Conservation (phyloP, 2,888 invertebrate species). For the Pollenia griseotomentosa region DNA sequence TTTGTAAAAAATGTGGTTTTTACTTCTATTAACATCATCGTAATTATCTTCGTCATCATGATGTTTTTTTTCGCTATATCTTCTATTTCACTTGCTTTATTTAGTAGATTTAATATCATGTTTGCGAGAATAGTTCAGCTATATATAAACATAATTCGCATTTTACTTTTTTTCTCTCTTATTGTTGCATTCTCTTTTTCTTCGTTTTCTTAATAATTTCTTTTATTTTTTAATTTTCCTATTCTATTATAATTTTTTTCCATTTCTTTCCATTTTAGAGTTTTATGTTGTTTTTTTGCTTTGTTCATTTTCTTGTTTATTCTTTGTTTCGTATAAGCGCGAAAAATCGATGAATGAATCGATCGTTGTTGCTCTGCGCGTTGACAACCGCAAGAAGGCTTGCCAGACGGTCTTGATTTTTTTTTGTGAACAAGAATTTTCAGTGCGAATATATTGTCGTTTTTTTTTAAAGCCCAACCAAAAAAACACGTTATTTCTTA, state of each 20-base stretch:
- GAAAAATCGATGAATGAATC: slow-evolving; percentile 84
- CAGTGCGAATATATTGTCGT: no score
- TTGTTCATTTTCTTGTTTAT: slow-evolving; percentile 10
- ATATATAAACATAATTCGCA: slow-evolving; percentile 57
- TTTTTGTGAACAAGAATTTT: no score
- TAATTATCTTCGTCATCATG: slow-evolving; percentile 53
- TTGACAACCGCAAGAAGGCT: slow-evolving; percentile 62
- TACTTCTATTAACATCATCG: slow-evolving; percentile 53
- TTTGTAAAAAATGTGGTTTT: slow-evolving; percentile 71
- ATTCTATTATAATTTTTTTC: slow-evolving; percentile 33
- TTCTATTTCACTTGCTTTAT: slow-evolving; percentile 66
- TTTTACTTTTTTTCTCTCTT: slow-evolving; percentile 48
- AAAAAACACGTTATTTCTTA: no score
- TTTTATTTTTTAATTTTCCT: slow-evolving; percentile 10
- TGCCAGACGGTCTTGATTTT: slow-evolving; percentile 51
- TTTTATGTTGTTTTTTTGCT: slow-evolving; percentile 33
- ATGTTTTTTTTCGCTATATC: slow-evolving; percentile 55
- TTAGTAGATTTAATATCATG: slow-evolving; percentile 59
- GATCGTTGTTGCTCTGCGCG: slow-evolving; percentile 78
- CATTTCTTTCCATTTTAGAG: slow-evolving; percentile 42
- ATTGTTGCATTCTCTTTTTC: slow-evolving; percentile 44
- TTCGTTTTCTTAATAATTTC: background rate
- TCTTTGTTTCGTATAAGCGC: slow-evolving; percentile 74
- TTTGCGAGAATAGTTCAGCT: slow-evolving; percentile 73
- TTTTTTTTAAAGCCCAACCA: no score